Evolutionary conservation across 2,797 vertebrate species (phyloP).

Genomic region (Gila robusta): DNA sequence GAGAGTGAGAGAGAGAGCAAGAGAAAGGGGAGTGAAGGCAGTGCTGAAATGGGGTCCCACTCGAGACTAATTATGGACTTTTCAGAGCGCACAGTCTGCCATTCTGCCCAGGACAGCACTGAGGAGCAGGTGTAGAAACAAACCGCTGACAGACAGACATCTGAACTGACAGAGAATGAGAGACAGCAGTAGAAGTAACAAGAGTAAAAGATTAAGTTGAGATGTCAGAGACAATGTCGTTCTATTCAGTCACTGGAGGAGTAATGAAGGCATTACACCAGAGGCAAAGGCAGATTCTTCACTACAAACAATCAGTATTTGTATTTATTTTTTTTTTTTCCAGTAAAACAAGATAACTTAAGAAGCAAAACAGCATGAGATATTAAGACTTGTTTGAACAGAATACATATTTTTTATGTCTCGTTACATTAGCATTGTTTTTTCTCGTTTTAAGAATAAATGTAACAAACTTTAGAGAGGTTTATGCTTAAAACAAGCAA

Average conservation of each 20-base stretch:
- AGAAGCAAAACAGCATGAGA: not conserved
- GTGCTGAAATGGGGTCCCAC: constrained; percentile 44
- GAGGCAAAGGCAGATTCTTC: not conserved
- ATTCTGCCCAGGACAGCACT: constrained; percentile 51
- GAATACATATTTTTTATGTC: not conserved
- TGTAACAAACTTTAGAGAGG: not conserved
- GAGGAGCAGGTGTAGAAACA: constrained; percentile 53
- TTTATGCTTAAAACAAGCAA: not conserved
- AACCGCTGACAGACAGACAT: constrained; percentile 50
- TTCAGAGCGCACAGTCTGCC: constrained; percentile 52
- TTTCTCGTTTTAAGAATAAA: not conserved
- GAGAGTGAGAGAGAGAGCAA: not conserved
- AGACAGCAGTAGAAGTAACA: constrained; percentile 24
- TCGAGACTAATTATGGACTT: constrained; percentile 57
- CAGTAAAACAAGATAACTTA: not conserved
- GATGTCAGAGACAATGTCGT: constrained; percentile 21
- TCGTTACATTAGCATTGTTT: not conserved
- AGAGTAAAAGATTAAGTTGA: constrained; percentile 28
- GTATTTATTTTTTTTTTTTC: not conserved
- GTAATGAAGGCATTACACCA: not conserved
- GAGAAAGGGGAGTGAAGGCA: not conserved
- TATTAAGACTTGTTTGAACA: not conserved
- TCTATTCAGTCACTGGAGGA: not conserved
- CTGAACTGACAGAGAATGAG: constrained; percentile 30
- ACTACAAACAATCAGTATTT: not conserved